These are phyloP conservation scores for Vannuccia rotundouncinata DNA, from an alignment of 2,888 invertebrate genomes.

Conservation along the genomic window DNA sequence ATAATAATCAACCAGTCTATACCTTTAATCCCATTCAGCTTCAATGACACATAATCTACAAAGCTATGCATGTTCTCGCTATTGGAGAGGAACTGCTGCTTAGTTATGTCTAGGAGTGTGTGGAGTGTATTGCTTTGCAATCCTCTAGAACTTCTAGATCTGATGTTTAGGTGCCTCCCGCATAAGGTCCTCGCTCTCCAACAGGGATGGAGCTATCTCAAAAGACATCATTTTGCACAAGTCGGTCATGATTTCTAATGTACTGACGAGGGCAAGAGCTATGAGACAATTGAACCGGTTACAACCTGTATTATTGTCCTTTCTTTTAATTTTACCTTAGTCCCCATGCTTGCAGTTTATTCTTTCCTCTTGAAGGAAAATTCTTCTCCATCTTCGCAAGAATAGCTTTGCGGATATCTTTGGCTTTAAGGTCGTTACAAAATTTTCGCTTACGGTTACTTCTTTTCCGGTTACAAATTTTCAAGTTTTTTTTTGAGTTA, in stretches of 20 bases:
- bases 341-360: background rate
- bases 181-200: background rate
- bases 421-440: too few relatives aligned
- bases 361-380: background rate
- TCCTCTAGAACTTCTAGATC: background rate
- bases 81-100: constrained; percentile 11
- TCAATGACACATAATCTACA: constrained; percentile 19
- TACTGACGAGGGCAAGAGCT: constrained; percentile 14
- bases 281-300: background rate
- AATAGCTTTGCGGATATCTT: constrained; percentile 14
- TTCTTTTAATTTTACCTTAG: background rate
- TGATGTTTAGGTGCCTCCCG: background rate
- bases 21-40: constrained; percentile 17
- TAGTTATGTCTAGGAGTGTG: constrained; percentile 11
- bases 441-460: too few relatives aligned
- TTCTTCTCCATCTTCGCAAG: constrained; percentile 10
- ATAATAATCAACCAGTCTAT: background rate
- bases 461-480: too few relatives aligned
- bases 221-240: background rate
- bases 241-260: constrained; percentile 2
- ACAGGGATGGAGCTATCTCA: background rate
- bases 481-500: too few relatives aligned
- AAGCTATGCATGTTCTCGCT: constrained; percentile 6
- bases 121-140: background rate
- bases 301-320: background rate